A percentile compares a stretch with the other conserved stretches of the same genome.
These are phyloP conservation scores for Oncorhynchus kisutch DNA, from an alignment of 2,113 vertebrate species.

Conservation along the genomic window DNA sequence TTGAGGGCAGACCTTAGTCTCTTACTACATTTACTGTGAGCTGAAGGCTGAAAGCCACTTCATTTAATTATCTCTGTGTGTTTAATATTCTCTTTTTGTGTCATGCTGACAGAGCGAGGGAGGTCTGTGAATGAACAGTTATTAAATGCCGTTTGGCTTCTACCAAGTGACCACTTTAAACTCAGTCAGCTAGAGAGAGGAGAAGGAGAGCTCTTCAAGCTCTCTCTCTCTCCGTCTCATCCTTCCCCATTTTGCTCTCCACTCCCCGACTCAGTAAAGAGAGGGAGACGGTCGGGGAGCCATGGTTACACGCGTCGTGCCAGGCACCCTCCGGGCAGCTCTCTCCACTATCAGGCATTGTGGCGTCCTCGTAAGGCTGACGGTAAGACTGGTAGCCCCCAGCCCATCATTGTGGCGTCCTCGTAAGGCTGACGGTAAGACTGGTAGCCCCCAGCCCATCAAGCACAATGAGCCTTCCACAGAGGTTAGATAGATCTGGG, in stretches of 20 bases:
- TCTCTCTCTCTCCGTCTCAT: conserved; percentile 10
- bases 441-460: neutral
- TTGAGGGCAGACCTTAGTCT: conserved; percentile 7
- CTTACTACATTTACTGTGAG: neutral
- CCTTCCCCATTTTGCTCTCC: neutral
- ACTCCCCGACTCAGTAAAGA: too few species aligned
- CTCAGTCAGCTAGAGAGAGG: conserved; percentile 4
- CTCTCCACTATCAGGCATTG: conserved; percentile 18
- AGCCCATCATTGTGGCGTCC: conserved; percentile 1
- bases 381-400: too few species aligned
- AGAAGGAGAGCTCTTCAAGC: neutral
- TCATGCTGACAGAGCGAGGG: neutral
- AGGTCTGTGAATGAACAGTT: conserved; percentile 9
- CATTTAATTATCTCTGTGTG: conserved; percentile 13
- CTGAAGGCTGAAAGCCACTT: conserved; percentile 23
- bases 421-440: neutral
- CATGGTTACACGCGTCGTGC: conserved; percentile 12
- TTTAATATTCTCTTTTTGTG: conserved; percentile 14
- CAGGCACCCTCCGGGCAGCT: conserved; percentile 10
- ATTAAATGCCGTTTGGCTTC: conserved; percentile 8
- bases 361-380: neutral
- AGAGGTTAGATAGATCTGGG: conserved; percentile 3
- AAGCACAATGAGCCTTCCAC: neutral
- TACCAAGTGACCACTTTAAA: conserved; percentile 1
- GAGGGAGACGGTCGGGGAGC: too few species aligned